Evolutionary conservation across 1,140 invertebrate species (phyloP).

Genomic region (Nasonia giraulti): DNA sequence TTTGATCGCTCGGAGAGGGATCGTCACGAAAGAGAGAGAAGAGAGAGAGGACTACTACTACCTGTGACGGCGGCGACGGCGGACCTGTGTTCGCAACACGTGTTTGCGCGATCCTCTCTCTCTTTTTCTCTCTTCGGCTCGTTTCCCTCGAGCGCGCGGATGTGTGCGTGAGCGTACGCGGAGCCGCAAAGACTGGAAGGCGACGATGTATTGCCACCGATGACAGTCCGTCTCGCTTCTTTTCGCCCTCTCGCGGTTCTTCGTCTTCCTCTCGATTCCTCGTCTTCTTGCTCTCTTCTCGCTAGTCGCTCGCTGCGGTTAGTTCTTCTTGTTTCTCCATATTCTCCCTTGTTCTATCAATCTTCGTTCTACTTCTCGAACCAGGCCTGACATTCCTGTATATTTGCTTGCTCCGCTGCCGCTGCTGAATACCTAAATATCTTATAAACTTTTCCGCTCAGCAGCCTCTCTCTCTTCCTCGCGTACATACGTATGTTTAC

Average conservation of each 20-base stretch:
- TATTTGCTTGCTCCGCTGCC: conserved; percentile 20
- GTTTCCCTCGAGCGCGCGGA: conserved; percentile 49
- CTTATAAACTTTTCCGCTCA: conserved; percentile 30
- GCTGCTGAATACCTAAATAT: conserved; percentile 41
- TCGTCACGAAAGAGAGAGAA: conserved; percentile 66
- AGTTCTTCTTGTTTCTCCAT: conserved; percentile 36
- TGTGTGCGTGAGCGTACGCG: not conserved
- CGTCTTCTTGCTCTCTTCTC: not conserved
- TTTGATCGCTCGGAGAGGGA: conserved; percentile 58
- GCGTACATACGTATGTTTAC: conserved; percentile 22
- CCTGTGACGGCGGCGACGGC: conserved; percentile 55
- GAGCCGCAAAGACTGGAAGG: conserved; percentile 59
- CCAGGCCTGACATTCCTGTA: conserved; percentile 22
- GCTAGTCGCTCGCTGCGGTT: not conserved
- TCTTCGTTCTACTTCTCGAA: conserved; percentile 43
- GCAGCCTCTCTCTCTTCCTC: not conserved
- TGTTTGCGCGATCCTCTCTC: conserved; percentile 70
- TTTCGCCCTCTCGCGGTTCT: conserved; percentile 38
- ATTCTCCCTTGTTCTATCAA: conserved; percentile 45
- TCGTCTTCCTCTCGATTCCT: conserved; percentile 21
- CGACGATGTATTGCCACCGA: conserved; percentile 72
- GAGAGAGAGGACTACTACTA: conserved; percentile 47
- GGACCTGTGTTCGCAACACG: conserved; percentile 70
- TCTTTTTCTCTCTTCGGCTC: conserved; percentile 46
- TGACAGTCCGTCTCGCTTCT: conserved; percentile 71